Evolutionary conservation across 1,140 invertebrate species (phyloP).

Genomic region (Vanessa atalanta): DNA sequence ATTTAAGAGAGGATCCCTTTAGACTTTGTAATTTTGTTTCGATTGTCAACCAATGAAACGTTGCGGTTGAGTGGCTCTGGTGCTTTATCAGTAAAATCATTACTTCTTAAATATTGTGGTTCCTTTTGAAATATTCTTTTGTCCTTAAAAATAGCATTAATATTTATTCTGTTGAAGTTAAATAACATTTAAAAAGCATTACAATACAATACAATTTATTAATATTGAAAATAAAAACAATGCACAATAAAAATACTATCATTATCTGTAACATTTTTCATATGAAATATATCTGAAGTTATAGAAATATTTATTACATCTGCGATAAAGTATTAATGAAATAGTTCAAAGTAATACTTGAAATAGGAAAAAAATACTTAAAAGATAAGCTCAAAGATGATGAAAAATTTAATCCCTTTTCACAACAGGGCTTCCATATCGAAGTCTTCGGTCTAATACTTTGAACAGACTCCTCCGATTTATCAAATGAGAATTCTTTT

Average conservation of each 20-base stretch:
- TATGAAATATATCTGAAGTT: no score
- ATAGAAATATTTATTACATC: background rate
- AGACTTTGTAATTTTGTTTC: constrained; percentile 69
- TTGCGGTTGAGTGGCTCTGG: constrained; percentile 30
- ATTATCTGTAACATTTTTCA: background rate
- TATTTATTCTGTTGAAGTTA: background rate
- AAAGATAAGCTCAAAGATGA: constrained; percentile 39
- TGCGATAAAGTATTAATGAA: constrained; percentile 3
- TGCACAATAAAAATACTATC: no score
- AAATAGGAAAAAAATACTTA: constrained; percentile 26
- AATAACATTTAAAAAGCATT: no score
- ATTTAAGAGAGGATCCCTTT: constrained; percentile 64
- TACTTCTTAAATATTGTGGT: constrained; percentile 23
- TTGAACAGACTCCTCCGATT: constrained; percentile 33
- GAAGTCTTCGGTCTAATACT: constrained; percentile 23
- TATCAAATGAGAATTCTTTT: constrained; percentile 18
- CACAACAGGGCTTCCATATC: constrained; percentile 54
- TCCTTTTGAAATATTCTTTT: background rate
- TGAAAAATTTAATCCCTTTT: constrained; percentile 58
- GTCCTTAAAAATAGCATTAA: background rate
- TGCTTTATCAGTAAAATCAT: constrained; percentile 21
- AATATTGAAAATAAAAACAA: no score
- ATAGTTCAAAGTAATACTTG: constrained; percentile 6
- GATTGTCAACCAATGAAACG: constrained; percentile 59
- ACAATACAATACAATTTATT: background rate